These are phyloP conservation scores for Blastomussa wellsi DNA, from an alignment of 92 coral and sea anemone genomes.

Conservation along the genomic window DNA sequence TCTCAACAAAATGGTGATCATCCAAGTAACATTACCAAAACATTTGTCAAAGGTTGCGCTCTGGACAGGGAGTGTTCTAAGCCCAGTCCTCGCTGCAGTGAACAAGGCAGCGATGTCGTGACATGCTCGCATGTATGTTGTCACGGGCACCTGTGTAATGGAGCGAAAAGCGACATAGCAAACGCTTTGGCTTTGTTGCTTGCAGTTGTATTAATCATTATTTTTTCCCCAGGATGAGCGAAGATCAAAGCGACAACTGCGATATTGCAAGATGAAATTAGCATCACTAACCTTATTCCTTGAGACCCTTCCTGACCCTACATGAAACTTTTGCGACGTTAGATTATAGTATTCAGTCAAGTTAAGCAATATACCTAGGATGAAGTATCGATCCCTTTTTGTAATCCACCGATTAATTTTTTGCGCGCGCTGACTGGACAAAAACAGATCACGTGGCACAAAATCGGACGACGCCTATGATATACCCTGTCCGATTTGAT, in stretches of 20 bases:
- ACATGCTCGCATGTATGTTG: slow-evolving; percentile 20
- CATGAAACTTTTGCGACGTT: too few relatives aligned
- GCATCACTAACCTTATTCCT: too few relatives aligned
- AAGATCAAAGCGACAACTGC: neutral
- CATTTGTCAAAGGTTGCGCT: slow-evolving; percentile 26
- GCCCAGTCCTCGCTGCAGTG: neutral
- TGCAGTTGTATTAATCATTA: neutral
- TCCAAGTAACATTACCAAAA: neutral
- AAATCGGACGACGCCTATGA: too few relatives aligned
- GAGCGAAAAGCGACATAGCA: neutral
- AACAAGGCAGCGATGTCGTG: neutral
- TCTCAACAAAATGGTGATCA: neutral
- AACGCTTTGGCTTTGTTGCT: neutral
- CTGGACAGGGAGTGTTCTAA: neutral
- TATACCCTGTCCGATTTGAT: too few relatives aligned
- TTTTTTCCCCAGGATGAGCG: neutral
- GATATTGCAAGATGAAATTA: neutral
- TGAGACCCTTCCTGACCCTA: too few relatives aligned
- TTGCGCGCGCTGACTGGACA: too few relatives aligned
- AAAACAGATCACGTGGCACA: too few relatives aligned
- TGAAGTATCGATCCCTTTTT: too few relatives aligned
- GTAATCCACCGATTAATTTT: too few relatives aligned
- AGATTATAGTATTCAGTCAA: too few relatives aligned
- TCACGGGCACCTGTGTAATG: slow-evolving; percentile 30
- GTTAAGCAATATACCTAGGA: too few relatives aligned